Evolutionary conservation across 2,888 invertebrate genomes (phyloP).

Genomic region (Pogonocherus hispidulus): DNA sequence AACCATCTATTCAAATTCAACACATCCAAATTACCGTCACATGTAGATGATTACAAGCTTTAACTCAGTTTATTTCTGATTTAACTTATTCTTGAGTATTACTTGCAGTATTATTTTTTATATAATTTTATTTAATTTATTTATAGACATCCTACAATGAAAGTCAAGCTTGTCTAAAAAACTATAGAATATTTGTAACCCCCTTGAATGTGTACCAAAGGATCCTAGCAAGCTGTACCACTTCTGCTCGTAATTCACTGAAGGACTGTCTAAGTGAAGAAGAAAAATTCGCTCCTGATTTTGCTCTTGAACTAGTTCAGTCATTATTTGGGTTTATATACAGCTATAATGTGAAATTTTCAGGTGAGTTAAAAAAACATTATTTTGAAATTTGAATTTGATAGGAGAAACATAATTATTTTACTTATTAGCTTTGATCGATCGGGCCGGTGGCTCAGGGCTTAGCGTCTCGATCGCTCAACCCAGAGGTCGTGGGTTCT

Average conservation of each 20-base stretch:
- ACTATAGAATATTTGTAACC: conserved; percentile 28
- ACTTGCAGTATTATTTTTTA: too few relatives aligned
- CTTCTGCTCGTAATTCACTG: background rate
- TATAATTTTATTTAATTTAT: background rate
- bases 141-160: conserved; percentile 17
- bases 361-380: conserved; percentile 23
- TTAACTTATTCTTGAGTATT: too few relatives aligned
- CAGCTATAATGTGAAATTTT: conserved; percentile 24
- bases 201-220: conserved; percentile 27
- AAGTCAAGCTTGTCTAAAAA: conserved; percentile 1
- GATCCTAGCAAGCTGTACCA: conserved; percentile 35
- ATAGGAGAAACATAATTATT: too few relatives aligned
- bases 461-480: too few relatives aligned
- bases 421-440: too few relatives aligned
- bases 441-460: too few relatives aligned
- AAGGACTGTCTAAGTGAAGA: conserved; percentile 37
- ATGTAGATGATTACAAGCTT: too few relatives aligned
- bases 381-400: background rate
- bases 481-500: too few relatives aligned
- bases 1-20: too few relatives aligned
- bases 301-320: conserved; percentile 28
- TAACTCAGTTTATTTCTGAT: too few relatives aligned
- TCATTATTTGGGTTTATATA: conserved; percentile 37
- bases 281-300: conserved; percentile 40
- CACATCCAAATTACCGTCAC: too few relatives aligned